Evolutionary conservation across 2,797 vertebrate species (phyloP), one percentile per base, ranked within the genome.

Genomic region (Squalus acanthias): DNA sequence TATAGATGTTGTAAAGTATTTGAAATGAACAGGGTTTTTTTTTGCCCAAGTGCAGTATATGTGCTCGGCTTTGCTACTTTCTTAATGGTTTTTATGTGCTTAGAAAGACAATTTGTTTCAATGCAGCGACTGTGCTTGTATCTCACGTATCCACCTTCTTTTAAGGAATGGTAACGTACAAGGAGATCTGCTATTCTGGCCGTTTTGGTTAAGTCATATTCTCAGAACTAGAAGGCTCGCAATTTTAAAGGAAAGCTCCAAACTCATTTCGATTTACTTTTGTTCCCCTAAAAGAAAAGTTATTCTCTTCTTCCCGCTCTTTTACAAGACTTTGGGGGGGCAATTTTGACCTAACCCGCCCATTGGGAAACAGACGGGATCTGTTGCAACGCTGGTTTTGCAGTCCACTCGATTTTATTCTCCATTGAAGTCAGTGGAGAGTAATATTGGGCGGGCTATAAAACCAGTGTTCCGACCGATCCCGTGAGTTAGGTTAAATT

Each of bases 1-100:
- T 74, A 76, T 76, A 76, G 94, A 76, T 95, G 69, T 50, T 74
- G n/a, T 57, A 57, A 74, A 72, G 29, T 74, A 95, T 95, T 95
- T 76, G 70, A 95, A 95, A 76, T 74, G 69, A 95, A 95, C 69
- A 17, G 24, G 6, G 24, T 0, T 95, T 74, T 29, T 93, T 72
- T 95, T 76, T 95, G 70, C 70, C 26, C 50, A 53, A 74, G 57
- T 74, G 69, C 50, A 74, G 94, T 20, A 17, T 33, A 65, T 17
- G 70, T 76, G 46, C 6, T 76, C 10, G 29, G 70, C 6, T 74
- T 95, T 95, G 29, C 50, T 29, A 53, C 69, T 95, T 57, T 95
- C 67, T 60, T 74, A 95, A 74, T 57, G 29, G 94, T 76, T 76
- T 53, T 46, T 69, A 95, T 74, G 50, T 57, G 46, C 26, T 15